These are phyloP conservation scores for Apis dorsata DNA, from an alignment of 1,140 invertebrate species.

Conservation along the genomic window DNA sequence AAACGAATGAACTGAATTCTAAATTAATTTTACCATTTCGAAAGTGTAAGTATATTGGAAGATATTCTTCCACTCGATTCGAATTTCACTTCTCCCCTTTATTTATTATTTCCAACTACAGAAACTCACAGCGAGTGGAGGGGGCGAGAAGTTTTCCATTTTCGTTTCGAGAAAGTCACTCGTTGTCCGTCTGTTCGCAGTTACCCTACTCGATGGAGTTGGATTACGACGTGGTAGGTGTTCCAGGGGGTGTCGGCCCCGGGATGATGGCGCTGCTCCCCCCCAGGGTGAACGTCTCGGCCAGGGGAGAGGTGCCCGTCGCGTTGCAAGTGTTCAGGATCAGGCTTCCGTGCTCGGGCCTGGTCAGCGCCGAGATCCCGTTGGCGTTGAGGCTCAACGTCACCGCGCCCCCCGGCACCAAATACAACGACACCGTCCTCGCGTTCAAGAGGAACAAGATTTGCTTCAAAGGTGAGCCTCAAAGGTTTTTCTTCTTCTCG, in stretches of 20 bases:
- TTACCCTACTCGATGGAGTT: slow-evolving; percentile 88
- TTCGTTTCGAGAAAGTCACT: background rate
- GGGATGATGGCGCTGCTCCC: slow-evolving; percentile 83
- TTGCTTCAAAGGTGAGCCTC: slow-evolving; percentile 87
- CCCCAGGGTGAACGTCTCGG: slow-evolving; percentile 90
- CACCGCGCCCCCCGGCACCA: slow-evolving; percentile 82
- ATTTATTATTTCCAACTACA: background rate
- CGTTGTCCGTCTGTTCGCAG: slow-evolving; percentile 76
- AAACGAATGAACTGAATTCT: too few species aligned
- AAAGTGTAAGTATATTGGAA: too few species aligned
- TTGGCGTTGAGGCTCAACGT: slow-evolving; percentile 89
- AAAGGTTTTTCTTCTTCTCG: too few species aligned
- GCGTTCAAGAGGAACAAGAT: slow-evolving; percentile 93
- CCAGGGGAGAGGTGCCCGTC: slow-evolving; percentile 87
- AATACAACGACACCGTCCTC: slow-evolving; percentile 86
- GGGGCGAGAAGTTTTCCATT: too few species aligned
- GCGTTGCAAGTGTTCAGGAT: slow-evolving; percentile 89
- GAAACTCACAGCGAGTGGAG: too few species aligned
- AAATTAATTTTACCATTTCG: too few species aligned
- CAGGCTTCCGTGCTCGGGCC: slow-evolving; percentile 88
- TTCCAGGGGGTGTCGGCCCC: slow-evolving; percentile 67
- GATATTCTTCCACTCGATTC: too few species aligned
- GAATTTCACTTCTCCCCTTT: too few species aligned
- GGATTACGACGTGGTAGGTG: slow-evolving; percentile 86
- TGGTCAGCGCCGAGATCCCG: slow-evolving; percentile 87